phyloP scores from a whole-genome alignment of 2,797 vertebrate genomes.

The Gymnothorax javanicus region DNA sequence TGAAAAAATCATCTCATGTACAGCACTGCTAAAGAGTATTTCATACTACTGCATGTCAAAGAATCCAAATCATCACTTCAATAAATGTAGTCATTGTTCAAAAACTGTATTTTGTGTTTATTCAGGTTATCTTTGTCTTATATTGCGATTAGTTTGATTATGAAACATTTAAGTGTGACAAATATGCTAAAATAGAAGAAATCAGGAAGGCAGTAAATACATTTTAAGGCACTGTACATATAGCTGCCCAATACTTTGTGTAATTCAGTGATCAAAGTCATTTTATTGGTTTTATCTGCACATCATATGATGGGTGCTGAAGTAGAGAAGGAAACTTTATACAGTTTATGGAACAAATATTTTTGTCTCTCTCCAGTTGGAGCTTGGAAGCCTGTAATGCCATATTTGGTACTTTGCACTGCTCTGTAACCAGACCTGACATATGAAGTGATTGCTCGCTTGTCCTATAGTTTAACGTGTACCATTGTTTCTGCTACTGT shows the following conservation, averaged over 20 bases:
- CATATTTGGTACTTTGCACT: not conserved
- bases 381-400: not conserved
- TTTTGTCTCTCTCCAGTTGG: not conserved
- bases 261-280: not conserved
- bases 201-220: no score
- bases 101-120: no score
- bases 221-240: no score
- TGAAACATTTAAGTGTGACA: no score
- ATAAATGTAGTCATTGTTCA: no score
- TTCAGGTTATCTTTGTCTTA: no score
- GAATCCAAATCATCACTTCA: no score
- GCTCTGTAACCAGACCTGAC: not conserved
- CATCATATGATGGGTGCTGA: not conserved
- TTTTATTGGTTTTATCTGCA: not conserved
- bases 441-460: not conserved
- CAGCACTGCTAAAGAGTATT: no score
- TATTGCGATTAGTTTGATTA: no score
- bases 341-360: not conserved
- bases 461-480: not conserved
- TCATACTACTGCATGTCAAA: no score
- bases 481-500: not conserved
- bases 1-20: no score
- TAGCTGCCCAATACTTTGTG: not conserved
- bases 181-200: no score
- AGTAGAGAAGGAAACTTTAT: not conserved